Base-by-base conservation (phyloP, 2,113 vertebrate genomes). In the Tympanuchus pallidicinctus region DNA sequence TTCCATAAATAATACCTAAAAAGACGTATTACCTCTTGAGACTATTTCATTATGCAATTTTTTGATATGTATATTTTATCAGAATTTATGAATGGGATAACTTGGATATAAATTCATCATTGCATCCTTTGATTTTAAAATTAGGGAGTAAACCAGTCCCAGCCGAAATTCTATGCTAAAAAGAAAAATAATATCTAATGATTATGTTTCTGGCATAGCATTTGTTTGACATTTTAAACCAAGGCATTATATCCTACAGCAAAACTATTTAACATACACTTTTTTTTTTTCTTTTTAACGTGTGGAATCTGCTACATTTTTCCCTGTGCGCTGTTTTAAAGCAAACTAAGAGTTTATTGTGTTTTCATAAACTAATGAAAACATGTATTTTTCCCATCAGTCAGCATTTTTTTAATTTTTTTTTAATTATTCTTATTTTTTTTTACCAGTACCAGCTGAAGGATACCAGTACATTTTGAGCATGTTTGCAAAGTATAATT, bases 281-380 rank as follows among this genome's bases (percentile, higher is more conserved):
- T 25, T 92, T 86, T 66, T 93, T 84, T 66, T 95, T 97, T 82
- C 85, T 69, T 95, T 97, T 82, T 93, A 74, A 80, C 86, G 72
- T 71, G 86, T 50, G 52, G 43, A 93, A 60, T 63, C 65, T 92
- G 34, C 87, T 69, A 90, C 22, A 42, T 32, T 95, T 96, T 95
- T 50, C 76, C 86, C 75, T 42, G 38, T 64, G 91, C 76, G 17
- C 64, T 90, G n/a, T 28, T 78, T 86, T 95, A 93, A 91, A 90
- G 72, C 64, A 94, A 92, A 70, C 73, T 83, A 38, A 83, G 69
- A 56, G 66, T 86, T 89, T 84, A 70, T 91, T 88, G 87, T 90
- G 45, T 83, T 95, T 91, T 71, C 80, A 82, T 81, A 56, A 94
- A 59, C 54, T 93, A 76, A 72, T 87, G 83, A 77, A 73, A 96